Evolutionary conservation across 2,113 vertebrate genomes (phyloP).

Genomic region (Tylochromis polylepis): DNA sequence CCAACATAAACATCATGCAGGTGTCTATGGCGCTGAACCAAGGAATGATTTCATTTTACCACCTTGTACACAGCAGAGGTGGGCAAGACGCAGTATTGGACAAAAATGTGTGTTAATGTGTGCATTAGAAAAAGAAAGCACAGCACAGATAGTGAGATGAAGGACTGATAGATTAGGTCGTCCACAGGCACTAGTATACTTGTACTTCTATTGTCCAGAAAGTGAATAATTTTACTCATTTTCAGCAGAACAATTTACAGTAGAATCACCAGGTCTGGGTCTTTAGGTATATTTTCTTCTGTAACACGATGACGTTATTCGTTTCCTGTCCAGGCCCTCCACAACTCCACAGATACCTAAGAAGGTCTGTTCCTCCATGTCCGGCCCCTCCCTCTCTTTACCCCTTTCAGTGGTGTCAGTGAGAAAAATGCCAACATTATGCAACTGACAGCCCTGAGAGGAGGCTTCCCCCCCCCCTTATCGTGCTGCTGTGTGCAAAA

Average conservation of each 20-base stretch:
- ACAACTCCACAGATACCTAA: constrained; percentile 24
- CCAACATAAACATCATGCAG: constrained; percentile 31
- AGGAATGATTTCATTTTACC: constrained; percentile 38
- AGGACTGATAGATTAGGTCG: neutral
- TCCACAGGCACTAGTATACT: neutral
- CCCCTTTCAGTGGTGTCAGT: neutral
- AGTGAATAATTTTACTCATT: neutral
- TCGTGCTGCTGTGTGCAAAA: constrained; percentile 19
- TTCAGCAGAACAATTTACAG: neutral
- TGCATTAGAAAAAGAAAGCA: neutral
- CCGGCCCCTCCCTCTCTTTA: neutral
- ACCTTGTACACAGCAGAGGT: constrained; percentile 10
- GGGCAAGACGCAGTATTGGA: neutral
- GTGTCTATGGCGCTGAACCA: constrained; percentile 18
- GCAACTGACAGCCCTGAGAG: constrained; percentile 26
- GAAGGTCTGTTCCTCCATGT: neutral
- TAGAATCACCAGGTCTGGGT: neutral
- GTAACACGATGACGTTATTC: neutral
- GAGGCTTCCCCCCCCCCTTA: neutral
- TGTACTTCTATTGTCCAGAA: neutral
- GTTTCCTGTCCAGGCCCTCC: neutral
- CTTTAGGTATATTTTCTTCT: neutral
- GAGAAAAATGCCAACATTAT: constrained; percentile 45
- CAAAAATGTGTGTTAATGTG: constrained; percentile 1
- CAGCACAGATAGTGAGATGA: neutral